Evolutionary conservation across 2,113 vertebrate genomes (phyloP).

Genomic region (Spea multiplicata): DNA sequence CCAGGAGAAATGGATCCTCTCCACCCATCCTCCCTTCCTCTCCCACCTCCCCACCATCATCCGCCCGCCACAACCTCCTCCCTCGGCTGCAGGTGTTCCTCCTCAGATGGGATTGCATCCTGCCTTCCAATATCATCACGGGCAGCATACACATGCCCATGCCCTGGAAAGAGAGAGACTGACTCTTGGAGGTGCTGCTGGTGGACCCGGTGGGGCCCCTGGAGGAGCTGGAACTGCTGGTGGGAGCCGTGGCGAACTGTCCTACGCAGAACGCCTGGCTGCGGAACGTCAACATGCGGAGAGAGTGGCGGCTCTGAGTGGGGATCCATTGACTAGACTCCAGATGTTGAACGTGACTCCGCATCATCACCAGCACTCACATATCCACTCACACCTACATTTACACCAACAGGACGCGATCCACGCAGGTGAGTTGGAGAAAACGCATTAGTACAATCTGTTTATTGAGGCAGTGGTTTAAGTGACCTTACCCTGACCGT

Average conservation of each 20-base stretch:
- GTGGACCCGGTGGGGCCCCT: constrained; percentile 73
- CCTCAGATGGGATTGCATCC: constrained; percentile 50
- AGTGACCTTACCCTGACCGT: neutral
- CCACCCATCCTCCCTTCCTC: constrained; percentile 68
- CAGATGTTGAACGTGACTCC: constrained; percentile 98
- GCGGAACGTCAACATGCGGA: constrained; percentile 76
- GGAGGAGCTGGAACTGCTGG: constrained; percentile 69
- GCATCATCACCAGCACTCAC: constrained; percentile 98
- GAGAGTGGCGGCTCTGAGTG: constrained; percentile 77
- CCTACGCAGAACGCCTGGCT: constrained; percentile 66
- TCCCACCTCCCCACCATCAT: constrained; percentile 65
- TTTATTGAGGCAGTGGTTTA: too few relatives aligned
- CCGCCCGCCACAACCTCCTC: constrained; percentile 39
- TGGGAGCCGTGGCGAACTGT: constrained; percentile 72
- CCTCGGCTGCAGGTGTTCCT: constrained; percentile 18
- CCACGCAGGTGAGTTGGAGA: constrained; percentile 68
- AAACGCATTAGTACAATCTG: neutral
- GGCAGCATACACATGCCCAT: constrained; percentile 60
- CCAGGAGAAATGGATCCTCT: constrained; percentile 71
- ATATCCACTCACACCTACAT: constrained; percentile 98
- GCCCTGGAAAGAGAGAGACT: constrained; percentile 55
- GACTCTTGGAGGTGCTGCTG: constrained; percentile 57
- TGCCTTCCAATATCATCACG: constrained; percentile 65
- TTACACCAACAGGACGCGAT: constrained; percentile 97
- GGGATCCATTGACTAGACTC: constrained; percentile 87